Conservation (phyloP, 2,797 vertebrate species). For the Microhierax caerulescens region DNA sequence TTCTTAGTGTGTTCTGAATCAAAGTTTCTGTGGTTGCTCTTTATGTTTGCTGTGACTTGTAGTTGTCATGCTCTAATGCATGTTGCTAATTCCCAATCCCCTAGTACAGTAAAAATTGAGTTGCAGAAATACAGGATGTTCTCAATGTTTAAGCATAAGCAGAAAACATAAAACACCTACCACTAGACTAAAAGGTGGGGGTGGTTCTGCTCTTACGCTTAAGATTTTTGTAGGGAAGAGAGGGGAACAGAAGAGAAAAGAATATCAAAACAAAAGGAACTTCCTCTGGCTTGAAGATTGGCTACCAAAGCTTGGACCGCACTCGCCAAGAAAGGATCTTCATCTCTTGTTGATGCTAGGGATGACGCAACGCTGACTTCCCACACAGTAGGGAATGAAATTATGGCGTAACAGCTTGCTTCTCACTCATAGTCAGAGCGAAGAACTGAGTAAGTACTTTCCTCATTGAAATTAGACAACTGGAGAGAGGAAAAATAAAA, state of each 20-base stretch:
- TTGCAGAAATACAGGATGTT: background rate
- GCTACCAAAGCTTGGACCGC: background rate
- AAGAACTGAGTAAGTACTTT: background rate
- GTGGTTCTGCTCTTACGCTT: background rate
- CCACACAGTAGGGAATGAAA: constrained; percentile 2
- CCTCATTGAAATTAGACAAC: background rate
- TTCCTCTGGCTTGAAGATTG: background rate
- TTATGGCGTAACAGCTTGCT: background rate
- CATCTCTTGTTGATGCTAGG: background rate
- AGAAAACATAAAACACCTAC: background rate
- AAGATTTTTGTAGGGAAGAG: background rate
- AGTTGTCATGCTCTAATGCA: background rate
- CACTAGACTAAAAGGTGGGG: background rate
- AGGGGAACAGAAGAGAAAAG: background rate
- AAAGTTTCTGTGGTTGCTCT: background rate
- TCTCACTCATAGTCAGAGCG: background rate
- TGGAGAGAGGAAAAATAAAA: background rate
- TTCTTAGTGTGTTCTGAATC: background rate
- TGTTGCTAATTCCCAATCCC: background rate
- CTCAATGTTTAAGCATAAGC: background rate
- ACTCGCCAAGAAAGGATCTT: background rate
- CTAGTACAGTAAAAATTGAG: background rate
- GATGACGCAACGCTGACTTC: constrained; percentile 14
- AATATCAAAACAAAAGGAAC: background rate
- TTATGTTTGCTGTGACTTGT: background rate